phyloP scores from a whole-genome alignment of 2,113 vertebrate genomes.

The Tupaia tana region DNA sequence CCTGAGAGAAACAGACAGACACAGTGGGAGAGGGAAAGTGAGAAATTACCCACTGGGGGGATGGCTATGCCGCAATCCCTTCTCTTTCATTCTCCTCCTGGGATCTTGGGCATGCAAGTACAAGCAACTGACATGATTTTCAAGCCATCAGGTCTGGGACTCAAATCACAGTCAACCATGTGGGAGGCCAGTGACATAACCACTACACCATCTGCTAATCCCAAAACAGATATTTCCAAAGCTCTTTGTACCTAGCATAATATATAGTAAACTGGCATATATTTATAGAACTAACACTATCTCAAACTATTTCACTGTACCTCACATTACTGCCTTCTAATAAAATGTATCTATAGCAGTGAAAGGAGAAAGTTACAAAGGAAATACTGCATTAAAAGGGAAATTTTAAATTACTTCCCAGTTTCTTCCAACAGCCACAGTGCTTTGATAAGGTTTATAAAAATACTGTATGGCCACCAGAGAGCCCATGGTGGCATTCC shows the following conservation, averaged over 20 bases:
- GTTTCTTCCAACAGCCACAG: background rate
- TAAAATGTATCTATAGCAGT: background rate
- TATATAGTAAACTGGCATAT: background rate
- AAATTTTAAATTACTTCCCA: background rate
- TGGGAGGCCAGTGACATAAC: too few relatives aligned
- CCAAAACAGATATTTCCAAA: conserved; percentile 1
- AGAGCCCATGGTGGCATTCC: background rate
- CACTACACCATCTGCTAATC: too few relatives aligned
- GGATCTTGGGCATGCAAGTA: too few relatives aligned
- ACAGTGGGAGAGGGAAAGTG: too few relatives aligned
- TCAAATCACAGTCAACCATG: too few relatives aligned
- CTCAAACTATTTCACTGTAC: background rate
- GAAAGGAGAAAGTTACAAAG: background rate
- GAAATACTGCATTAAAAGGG: background rate
- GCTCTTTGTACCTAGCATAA: background rate
- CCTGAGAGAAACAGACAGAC: too few relatives aligned
- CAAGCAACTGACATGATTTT: too few relatives aligned
- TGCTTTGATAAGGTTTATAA: background rate
- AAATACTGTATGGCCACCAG: background rate
- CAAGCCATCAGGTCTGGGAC: too few relatives aligned
- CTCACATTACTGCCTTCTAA: background rate
- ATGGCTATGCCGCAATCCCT: too few relatives aligned
- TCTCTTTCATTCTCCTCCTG: too few relatives aligned
- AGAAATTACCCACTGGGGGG: too few relatives aligned
- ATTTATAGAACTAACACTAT: background rate